Base-by-base conservation (phyloP, 2,113 vertebrate genomes). In the Chinchilla lanigera region DNA sequence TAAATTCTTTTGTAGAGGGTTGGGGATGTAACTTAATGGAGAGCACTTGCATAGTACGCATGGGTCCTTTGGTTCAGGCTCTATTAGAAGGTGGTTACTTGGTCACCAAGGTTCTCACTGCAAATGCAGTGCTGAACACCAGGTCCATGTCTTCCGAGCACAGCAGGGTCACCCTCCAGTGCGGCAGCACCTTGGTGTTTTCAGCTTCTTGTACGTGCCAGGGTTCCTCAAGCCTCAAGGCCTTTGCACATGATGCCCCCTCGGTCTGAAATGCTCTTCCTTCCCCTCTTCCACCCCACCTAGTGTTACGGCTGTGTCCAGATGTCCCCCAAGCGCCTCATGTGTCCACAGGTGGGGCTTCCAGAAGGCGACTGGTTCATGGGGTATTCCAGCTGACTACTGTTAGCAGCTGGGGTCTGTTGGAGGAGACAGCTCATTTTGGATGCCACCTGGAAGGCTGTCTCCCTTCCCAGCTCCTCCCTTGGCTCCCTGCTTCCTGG, bases 81-180 rank as follows among this genome's bases (percentile, higher is more conserved):
- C 58, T 52, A 41, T 33, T 54, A 54, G 38, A 65, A 58, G 73
- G 14, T 19, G 4, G 38, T 35, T 35, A n/a, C 47, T 80, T 54
- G 67, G 58, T 67, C 84, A 63, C 41, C 8, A 52, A 61, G 28
- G 35, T 38, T 60, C 44, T 10, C 80, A 17, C 0, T 13, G 38
- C 67, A 89, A 91, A 65, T 81, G 78, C 38, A 58, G 65, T 83
- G 67, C 56, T 30, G 30, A 84, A 30, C 5, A 10, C 50, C 52
- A 85, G 80, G 19, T 52, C 54, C 0, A 0, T 14, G 17, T 13
- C 69, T 50, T 61, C 28, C 1, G 0, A 12, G 13, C 4, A 4
- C 19, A 30, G 14, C 73, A 6, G 1, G 58, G 52, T 26, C 58
- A 41, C 22, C 3, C 30, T 73, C 65, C 54, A 19, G n/a, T n/a